Evolutionary conservation across 2,113 vertebrate genomes (phyloP).

Genomic region (Caretta caretta): DNA sequence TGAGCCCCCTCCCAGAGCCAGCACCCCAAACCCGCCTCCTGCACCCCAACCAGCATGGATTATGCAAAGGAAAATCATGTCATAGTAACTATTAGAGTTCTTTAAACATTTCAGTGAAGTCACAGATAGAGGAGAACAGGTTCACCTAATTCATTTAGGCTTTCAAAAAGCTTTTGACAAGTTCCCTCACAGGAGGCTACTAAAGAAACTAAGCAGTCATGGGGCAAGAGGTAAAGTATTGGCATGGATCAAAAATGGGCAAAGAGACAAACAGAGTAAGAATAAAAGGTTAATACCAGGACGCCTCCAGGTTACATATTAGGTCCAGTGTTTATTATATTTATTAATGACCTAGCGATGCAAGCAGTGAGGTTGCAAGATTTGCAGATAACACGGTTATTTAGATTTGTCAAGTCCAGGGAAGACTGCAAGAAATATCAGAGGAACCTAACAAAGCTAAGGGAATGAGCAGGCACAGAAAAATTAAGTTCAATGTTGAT

Average conservation of each 20-base stretch:
- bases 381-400: not conserved
- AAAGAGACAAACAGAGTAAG: not conserved
- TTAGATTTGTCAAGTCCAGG: not conserved
- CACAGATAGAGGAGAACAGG: too few species aligned
- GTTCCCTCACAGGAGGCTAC: too few species aligned
- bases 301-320: not conserved
- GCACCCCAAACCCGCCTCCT: too few species aligned
- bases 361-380: not conserved
- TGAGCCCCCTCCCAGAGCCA: too few species aligned
- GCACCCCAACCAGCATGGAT: too few species aligned
- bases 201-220: not conserved
- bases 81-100: too few species aligned
- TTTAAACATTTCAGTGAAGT: too few species aligned
- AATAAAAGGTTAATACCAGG: not conserved
- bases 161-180: too few species aligned
- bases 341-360: accelerated
- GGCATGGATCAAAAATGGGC: too few species aligned
- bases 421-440: not conserved
- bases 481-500: not conserved
- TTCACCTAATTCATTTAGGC: too few species aligned
- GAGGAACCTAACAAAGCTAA: not conserved
- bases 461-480: not conserved
- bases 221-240: not conserved
- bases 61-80: too few species aligned
- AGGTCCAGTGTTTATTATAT: not conserved